These are phyloP conservation scores for Antitype chi DNA, from an alignment of 2,888 invertebrate species.

Conservation along the genomic window DNA sequence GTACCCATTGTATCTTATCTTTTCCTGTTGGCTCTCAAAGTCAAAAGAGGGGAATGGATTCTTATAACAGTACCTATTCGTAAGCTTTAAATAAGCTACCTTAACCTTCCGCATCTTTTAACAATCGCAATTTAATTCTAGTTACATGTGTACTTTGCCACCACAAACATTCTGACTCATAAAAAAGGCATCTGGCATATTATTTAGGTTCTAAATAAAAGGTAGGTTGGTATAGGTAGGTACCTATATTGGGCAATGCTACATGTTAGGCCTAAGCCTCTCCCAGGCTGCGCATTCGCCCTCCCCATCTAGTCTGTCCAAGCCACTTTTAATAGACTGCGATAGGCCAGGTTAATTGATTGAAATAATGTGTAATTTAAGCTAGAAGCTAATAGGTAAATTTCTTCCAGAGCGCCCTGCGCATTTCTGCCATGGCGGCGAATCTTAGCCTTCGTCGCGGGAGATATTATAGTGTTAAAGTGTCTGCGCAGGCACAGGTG, in stretches of 20 bases:
- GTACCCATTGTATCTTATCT: conserved; percentile 48
- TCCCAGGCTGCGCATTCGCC: not conserved
- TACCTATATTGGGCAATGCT: not conserved
- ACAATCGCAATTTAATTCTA: not conserved
- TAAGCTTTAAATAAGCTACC: conserved; percentile 22
- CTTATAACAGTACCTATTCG: conserved; percentile 30
- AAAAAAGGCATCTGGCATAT: not conserved
- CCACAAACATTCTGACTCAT: not conserved
- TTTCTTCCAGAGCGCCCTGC: no score
- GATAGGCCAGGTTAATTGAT: not conserved
- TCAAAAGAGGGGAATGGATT: conserved; percentile 52
- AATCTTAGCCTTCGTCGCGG: no score
- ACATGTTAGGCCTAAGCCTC: not conserved
- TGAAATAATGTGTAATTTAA: not conserved
- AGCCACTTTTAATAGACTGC: not conserved
- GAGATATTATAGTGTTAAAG: no score
- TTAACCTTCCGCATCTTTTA: not conserved
- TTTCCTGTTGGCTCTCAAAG: conserved; percentile 55
- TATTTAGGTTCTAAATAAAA: not conserved
- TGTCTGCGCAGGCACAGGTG: no score
- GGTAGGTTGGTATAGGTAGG: not conserved
- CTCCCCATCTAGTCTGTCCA: not conserved
- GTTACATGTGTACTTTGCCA: not conserved
- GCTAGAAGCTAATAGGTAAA: not conserved
- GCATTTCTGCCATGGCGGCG: no score